Evolutionary conservation across 1,140 invertebrate species (phyloP), one percentile per base, ranked within the genome.

Genomic region (Argopecten irradians): DNA sequence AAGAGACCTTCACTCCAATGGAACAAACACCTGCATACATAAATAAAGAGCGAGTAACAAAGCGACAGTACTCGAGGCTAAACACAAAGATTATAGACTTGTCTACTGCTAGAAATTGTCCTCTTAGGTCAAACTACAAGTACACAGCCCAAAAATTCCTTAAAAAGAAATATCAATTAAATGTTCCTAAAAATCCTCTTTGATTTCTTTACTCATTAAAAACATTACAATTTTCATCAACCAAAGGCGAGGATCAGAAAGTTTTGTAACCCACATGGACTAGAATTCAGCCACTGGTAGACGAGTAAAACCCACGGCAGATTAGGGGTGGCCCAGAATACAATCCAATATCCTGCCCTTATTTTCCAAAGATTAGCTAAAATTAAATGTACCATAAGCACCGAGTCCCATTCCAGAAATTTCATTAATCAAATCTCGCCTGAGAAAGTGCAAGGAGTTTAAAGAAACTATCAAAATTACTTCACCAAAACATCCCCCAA

Each of bases 381-480:
- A 46, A 71, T 71, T 71, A 71, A 71, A n/a, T 71, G 55, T 71
- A 71, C 55, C 55, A 71, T 71, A 71, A 28, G 55, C 55, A 71
- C 16, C n/a, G n/a, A n/a, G n/a, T 16, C 16, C 5, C 11, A 28
- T 28, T 71, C 55, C n/a, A 22, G 8, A 71, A n/a, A 71, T 71
- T 71, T 71, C 22, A 71, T 71, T 71, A 28, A n/a, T 71, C 55
- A 16, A n/a, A 71, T 71, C 55, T 3, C 5, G 55, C 22, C 55
- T 5, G 2, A 28, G 55, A 71, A 71, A 71, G 55, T 71, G n/a
- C 55, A 71, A 71, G 55, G 55, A 71, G n/a, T 71, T 71, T 11
- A 16, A n/a, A 46, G 16, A 71, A n/a, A 28, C 22, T 71, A 71
- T 71, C 28, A 28, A 71, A 71, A 28, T 71, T 8, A 71, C 55